These are phyloP conservation scores for Strigamia maritima DNA, from an alignment of 2,888 invertebrate genomes.

Conservation along the genomic window DNA sequence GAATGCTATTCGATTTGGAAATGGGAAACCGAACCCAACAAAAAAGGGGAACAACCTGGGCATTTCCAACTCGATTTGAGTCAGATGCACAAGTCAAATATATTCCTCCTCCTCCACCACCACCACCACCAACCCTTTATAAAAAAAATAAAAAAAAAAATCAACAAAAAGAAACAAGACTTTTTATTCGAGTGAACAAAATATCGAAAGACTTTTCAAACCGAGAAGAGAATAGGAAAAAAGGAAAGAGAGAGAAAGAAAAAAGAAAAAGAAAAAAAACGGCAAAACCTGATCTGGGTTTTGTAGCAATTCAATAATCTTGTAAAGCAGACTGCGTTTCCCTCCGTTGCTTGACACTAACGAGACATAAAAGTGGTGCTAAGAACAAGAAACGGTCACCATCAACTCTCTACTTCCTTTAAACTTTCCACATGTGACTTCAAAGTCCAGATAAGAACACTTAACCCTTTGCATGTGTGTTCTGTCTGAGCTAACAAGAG, in stretches of 20 bases:
- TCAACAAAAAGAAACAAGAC: background rate
- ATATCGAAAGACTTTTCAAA: constrained; percentile 1
- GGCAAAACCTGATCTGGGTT: constrained; percentile 28
- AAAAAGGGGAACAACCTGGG: constrained; percentile 11
- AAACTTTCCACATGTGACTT: constrained; percentile 29
- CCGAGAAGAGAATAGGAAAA: background rate
- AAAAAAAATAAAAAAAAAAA: background rate
- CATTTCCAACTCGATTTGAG: constrained; percentile 28
- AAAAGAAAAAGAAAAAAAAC: background rate
- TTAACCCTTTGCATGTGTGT: background rate
- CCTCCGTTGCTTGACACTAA: constrained; percentile 21
- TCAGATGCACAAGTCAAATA: constrained; percentile 22
- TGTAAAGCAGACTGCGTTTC: background rate
- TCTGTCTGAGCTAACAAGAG: too few relatives aligned
- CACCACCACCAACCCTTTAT: background rate
- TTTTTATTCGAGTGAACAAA: constrained; percentile 12
- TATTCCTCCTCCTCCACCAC: background rate
- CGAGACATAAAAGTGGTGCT: constrained; percentile 32
- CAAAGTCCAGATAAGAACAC: constrained; percentile 5
- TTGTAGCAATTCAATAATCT: constrained; percentile 32
- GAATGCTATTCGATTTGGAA: constrained; percentile 32
- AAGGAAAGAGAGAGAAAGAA: background rate
- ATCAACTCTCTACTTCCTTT: background rate
- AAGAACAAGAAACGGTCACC: constrained; percentile 26
- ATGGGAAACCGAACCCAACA: constrained; percentile 13